Conservation (phyloP, 2,113 vertebrate species). For the Callopanchax toddi region DNA sequence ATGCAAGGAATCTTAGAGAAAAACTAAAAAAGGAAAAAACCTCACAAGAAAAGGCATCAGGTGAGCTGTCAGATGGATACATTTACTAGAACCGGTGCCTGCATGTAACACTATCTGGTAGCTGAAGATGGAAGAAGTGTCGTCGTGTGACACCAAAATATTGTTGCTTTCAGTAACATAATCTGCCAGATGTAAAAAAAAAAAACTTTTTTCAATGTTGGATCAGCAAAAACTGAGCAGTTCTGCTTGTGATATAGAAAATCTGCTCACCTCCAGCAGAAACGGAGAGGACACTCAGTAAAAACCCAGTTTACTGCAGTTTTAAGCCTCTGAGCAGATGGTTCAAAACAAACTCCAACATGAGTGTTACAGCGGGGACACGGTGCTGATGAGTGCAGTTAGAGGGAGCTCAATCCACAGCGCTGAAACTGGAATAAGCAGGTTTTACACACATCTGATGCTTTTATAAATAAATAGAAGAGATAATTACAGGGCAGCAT, state of each 20-base stretch:
- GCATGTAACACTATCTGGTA: constrained; percentile 16
- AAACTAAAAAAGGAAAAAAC: neutral
- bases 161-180: constrained; percentile 7
- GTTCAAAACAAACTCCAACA: constrained; percentile 22
- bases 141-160: constrained; percentile 15
- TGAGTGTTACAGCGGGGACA: constrained; percentile 5
- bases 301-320: constrained; percentile 45
- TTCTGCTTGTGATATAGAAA: constrained; percentile 33
- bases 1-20: constrained; percentile 15
- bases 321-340: constrained; percentile 37
- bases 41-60: constrained; percentile 6
- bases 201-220: neutral
- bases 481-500: neutral
- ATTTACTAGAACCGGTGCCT: constrained; percentile 7
- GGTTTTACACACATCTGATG: constrained; percentile 5
- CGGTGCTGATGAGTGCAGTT: constrained; percentile 24
- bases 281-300: constrained; percentile 24
- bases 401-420: neutral
- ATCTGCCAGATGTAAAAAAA: neutral
- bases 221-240: constrained; percentile 22
- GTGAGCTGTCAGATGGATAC: neutral
- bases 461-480: neutral
- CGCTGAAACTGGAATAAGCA: constrained; percentile 24
- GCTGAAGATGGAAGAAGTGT: constrained; percentile 4
- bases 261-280: constrained; percentile 21